phyloP scores from a whole-genome alignment of 2,113 vertebrate species.

The Lipophrys pholis region DNA sequence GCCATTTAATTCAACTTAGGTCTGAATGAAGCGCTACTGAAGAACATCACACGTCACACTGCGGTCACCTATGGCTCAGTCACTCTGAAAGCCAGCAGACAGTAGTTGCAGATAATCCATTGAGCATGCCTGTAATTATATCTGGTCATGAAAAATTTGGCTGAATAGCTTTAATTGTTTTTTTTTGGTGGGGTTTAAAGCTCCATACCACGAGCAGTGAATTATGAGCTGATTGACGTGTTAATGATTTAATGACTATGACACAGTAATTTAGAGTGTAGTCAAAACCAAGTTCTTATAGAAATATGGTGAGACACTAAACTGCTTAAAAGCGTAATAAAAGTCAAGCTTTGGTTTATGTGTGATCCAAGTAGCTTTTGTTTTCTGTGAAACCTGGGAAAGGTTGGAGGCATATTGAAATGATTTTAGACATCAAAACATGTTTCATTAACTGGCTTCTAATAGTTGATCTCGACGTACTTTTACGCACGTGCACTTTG shows the following conservation, averaged over 20 bases:
- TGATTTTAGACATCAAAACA: background rate
- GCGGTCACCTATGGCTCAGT: too few species aligned
- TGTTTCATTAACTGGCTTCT: too few species aligned
- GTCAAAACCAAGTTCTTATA: slow-evolving; percentile 25
- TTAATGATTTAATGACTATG: slow-evolving; percentile 39
- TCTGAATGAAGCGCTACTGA: background rate
- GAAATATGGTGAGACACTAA: background rate
- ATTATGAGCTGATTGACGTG: slow-evolving; percentile 40
- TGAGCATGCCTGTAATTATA: background rate
- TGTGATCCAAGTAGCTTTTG: background rate
- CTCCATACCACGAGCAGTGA: slow-evolving; percentile 6
- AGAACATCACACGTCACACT: too few species aligned
- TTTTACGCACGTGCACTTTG: too few species aligned
- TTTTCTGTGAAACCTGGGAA: background rate
- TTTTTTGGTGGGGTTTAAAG: background rate
- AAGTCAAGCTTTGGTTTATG: slow-evolving; percentile 4
- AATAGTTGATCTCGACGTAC: too few species aligned
- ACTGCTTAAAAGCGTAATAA: slow-evolving; percentile 3
- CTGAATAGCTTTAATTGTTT: background rate
- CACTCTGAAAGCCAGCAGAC: too few species aligned
- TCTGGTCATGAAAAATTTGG: slow-evolving; percentile 2
- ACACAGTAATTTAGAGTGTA: slow-evolving; percentile 35
- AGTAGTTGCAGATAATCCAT: background rate
- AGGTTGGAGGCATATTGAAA: background rate
- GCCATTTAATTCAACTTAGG: background rate